phyloP scores from a whole-genome alignment of 1,140 invertebrate genomes.

The Steinernema feltiae region DNA sequence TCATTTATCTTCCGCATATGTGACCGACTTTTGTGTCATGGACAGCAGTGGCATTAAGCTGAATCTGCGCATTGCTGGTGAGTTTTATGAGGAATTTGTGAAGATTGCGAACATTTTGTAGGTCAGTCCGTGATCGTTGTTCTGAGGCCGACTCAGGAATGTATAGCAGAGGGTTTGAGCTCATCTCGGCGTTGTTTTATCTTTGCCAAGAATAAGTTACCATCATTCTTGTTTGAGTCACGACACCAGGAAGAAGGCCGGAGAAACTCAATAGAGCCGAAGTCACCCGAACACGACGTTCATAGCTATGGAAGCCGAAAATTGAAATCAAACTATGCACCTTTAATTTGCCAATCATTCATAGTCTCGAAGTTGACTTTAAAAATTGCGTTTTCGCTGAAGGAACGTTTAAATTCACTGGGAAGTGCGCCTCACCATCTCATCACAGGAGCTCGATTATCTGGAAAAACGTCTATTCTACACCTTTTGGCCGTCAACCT shows the following conservation, averaged over 20 bases:
- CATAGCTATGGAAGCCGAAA: neutral
- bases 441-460: conserved; percentile 15
- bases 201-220: neutral
- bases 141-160: neutral
- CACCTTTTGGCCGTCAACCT: neutral
- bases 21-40: neutral
- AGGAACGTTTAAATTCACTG: neutral
- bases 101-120: neutral
- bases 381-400: conserved; percentile 3
- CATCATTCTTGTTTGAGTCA: neutral
- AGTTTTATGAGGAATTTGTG: neutral
- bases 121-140: neutral
- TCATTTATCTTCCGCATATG: neutral
- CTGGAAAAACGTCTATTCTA: conserved; percentile 29
- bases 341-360: neutral
- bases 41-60: neutral
- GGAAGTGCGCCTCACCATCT: conserved; percentile 14
- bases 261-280: neutral
- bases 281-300: neutral
- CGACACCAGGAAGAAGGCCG: neutral
- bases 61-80: neutral
- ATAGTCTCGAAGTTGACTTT: conserved; percentile 4
- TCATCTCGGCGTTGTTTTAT: neutral
- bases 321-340: neutral
- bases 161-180: neutral